phyloP scores from a whole-genome alignment of 2,797 vertebrate species.

The Siniperca scherzeri region DNA sequence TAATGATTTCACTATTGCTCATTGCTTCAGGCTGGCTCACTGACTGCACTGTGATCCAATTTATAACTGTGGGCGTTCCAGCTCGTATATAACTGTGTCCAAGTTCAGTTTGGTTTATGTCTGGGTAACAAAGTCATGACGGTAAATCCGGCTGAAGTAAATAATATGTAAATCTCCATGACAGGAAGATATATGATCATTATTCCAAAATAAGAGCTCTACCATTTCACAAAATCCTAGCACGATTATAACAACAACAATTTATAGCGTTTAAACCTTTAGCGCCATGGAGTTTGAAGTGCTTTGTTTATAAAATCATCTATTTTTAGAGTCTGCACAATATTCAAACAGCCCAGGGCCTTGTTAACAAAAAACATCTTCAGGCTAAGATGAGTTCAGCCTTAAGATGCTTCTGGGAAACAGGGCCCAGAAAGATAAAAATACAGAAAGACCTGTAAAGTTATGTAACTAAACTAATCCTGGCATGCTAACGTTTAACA shows the following conservation, averaged over 20 bases:
- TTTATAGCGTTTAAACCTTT: constrained; percentile 28
- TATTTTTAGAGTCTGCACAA: background rate
- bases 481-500: background rate
- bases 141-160: constrained; percentile 63
- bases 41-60: constrained; percentile 48
- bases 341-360: background rate
- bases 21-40: constrained; percentile 33
- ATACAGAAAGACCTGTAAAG: background rate
- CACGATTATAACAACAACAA: background rate
- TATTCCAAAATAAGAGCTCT: constrained; percentile 49
- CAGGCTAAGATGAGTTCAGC: background rate
- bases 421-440: background rate
- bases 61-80: constrained; percentile 63
- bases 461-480: background rate
- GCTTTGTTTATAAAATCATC: constrained; percentile 22
- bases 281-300: background rate
- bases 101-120: constrained; percentile 69
- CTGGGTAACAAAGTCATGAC: constrained; percentile 67
- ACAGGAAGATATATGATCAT: constrained; percentile 30
- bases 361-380: background rate
- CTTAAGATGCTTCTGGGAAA: background rate
- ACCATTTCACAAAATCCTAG: constrained; percentile 25
- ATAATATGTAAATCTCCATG: constrained; percentile 66
- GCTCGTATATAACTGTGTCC: constrained; percentile 63
- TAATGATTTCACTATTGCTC: constrained; percentile 57